Percentiles rank a stretch among this genome's conserved stretches.
phyloP scores from a whole-genome alignment of 2,888 invertebrate species.

The Arge pagana region DNA sequence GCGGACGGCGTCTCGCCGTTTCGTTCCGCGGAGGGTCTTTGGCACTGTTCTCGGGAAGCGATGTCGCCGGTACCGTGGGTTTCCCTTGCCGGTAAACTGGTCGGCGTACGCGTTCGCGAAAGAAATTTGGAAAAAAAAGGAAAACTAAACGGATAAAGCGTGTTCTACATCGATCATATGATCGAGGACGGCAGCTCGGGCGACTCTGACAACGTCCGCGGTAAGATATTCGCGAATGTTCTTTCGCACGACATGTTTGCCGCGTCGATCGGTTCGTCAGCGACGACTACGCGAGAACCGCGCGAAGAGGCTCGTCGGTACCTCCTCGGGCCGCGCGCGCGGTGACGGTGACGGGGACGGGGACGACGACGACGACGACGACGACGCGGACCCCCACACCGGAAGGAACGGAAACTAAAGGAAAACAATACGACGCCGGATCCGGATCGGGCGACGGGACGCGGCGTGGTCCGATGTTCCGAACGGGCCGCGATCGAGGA shows the following conservation, averaged over 20 bases:
- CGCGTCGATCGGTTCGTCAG: background rate
- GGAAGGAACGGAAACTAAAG: too few species aligned
- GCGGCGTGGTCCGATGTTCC: slow-evolving; percentile 1
- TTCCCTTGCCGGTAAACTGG: too few species aligned
- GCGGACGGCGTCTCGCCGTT: background rate
- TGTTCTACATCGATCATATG: slow-evolving; percentile 54
- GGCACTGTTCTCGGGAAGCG: background rate
- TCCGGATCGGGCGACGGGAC: slow-evolving; percentile 2
- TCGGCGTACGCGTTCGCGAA: background rate
- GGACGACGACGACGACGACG: slow-evolving; percentile 30
- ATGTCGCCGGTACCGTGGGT: too few species aligned
- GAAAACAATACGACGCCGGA: slow-evolving; percentile 24
- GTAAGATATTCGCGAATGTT: slow-evolving; percentile 12
- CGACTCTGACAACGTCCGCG: slow-evolving; percentile 11
- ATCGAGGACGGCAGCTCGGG: slow-evolving; percentile 27
- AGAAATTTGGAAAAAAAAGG: slow-evolving; percentile 17
- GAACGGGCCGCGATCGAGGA: background rate
- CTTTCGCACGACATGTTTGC: slow-evolving; percentile 7
- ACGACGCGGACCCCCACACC: slow-evolving; percentile 35
- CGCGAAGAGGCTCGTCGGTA: background rate
- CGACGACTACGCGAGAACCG: too few species aligned
- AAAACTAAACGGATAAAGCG: slow-evolving; percentile 38
- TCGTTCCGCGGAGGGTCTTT: background rate
- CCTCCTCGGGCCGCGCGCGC: slow-evolving; percentile 30
- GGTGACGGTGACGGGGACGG: slow-evolving; percentile 24